phyloP scores from a whole-genome alignment of 2,797 vertebrate genomes.

The Catamblyrhynchus diadema region DNA sequence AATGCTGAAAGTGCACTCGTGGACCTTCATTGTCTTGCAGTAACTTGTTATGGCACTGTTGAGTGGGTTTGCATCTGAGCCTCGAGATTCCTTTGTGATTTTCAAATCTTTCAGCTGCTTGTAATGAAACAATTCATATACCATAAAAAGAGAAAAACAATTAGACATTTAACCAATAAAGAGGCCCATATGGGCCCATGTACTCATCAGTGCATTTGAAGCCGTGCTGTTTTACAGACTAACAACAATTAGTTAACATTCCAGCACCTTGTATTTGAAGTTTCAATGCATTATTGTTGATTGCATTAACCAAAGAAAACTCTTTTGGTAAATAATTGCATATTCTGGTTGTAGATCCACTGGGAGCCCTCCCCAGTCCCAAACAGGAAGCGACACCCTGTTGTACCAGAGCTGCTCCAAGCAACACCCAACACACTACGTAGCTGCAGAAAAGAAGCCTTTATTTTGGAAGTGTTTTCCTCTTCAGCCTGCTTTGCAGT shows the following conservation, averaged over 20 bases:
- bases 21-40: background rate
- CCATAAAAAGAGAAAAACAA: background rate
- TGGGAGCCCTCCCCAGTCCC: background rate
- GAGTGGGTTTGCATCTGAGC: background rate
- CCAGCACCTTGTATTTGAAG: background rate
- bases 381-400: background rate
- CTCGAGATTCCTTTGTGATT: background rate
- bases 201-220: background rate
- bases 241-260: background rate
- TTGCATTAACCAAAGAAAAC: background rate
- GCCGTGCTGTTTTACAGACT: background rate
- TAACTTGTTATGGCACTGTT: background rate
- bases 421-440: rapidly evolving
- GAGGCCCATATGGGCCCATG: background rate
- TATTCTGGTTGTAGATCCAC: background rate
- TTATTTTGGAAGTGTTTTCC: background rate
- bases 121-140: background rate
- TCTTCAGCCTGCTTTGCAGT: background rate
- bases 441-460: background rate
- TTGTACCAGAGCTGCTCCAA: background rate
- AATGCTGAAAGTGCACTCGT: background rate
- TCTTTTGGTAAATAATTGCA: background rate
- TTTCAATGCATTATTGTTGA: background rate
- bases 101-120: background rate
- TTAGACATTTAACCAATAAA: background rate